Evolutionary conservation across 2,113 vertebrate species (phyloP), one percentile per base, ranked within the genome.

Genomic region (Pollimyrus isidori): DNA sequence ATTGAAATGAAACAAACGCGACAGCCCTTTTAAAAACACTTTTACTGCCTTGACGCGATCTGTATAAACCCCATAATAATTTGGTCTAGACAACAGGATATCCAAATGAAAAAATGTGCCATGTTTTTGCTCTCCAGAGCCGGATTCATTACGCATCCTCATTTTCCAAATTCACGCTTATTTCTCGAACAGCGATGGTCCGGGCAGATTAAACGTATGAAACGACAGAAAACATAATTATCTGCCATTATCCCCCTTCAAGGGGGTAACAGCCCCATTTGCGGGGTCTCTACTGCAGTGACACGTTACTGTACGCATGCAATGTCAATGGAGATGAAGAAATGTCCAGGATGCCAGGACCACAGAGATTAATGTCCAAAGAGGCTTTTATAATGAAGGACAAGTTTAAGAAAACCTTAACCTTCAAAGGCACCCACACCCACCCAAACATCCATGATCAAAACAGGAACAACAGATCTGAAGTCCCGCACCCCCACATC

Each of bases 11-110:
- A 92, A 95, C 93, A 95, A 95, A 94, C 93, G 91, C 95, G 94
- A 94, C 23, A 89, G 88, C 90, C 91, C 91, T 93, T 92, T 94
- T 94, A 94, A 94, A 94, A 93, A 93, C n/a, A 30, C 62, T 94
- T 95, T 95, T 94, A 95, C 93, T 93, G 94, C 94, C 89, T 90
- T 91, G 89, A 91, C 92, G 92, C 90, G 89, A 91, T 92, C 92
- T 92, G 93, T 92, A 92, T 93, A 94, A 46, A 93, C 91, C 90
- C 92, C 90, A 92, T 89, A 93, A 91, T 90, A 92, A 93, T 94
- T 91, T 92, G 93, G 94, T 95, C 94, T 95, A 95, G 94, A 95
- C 94, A 92, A 93, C 93, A 94, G 94, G 94, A 94, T 95, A 94
- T 93, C 92, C 92, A 94, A 91, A 90, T 93, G 89, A 92, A 92